Base-by-base conservation (phyloP, 1,140 invertebrate species). In the Bombus impatiens region DNA sequence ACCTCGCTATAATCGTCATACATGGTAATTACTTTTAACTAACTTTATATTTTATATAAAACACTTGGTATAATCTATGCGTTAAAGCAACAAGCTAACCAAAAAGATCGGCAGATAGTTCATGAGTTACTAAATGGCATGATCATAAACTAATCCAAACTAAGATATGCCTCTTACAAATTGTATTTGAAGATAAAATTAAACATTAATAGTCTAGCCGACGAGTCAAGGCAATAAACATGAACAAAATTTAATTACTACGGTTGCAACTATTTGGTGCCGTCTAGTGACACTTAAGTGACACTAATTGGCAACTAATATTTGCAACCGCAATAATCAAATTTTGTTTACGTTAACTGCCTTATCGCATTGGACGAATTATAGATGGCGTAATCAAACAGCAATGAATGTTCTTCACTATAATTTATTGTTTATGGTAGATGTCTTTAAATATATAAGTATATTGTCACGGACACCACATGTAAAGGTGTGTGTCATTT, bases 1-100 rank as follows among this genome's bases (percentile, higher is more conserved):
- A 91, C 90, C 89, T 87, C 85, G 9, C 72, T 86, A 22, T 91
- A 91, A 13, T 91, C 90, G 0, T 91, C 89, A 37, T 91, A 91
- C 90, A 91, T 91, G 35, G 3, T 86, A n/a, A 15, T 15, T 35
- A 35, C 57, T 44, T 81, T 25, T 32, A 81, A 10, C 0, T 40
- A 15, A 62, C 22, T 84, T 79, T 62, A 13, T 44, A 18, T 42
- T 78, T 79, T 62, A 22, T 44, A 18, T 53, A 8, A 37, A 57
- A 47, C 28, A 71, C 32, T 32, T 42, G 9, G 22, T 1, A 9
- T 40, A 85, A 85, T 28, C 28, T 44, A 32, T 12, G n/a, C 0
- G 10, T 42, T 35, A 2, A 22, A 71, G n/a, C 15, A 13, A 37
- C 28, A 68, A 42, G 25, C 28, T 83, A 77, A 83, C 71, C 59